Percentiles rank a stretch among this genome's conserved stretches.
Evolutionary conservation across 1,140 invertebrate genomes (phyloP).

Genomic region (Lasioglossum albipes): DNA sequence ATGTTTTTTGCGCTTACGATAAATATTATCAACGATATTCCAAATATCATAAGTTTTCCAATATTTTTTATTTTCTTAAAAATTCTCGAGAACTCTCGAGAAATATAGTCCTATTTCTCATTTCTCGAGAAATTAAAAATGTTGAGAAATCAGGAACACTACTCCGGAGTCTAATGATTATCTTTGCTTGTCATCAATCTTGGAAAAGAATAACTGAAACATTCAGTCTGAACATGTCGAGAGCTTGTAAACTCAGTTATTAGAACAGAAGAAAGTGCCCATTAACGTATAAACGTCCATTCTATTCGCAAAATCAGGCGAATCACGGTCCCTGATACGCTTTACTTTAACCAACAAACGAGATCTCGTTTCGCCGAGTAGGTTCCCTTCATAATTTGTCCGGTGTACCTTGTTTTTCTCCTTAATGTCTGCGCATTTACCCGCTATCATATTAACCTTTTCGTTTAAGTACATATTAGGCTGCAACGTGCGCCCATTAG

Average conservation of each 20-base stretch:
- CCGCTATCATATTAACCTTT: slow-evolving; percentile 51
- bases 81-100: no score
- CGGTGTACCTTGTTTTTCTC: slow-evolving; percentile 11
- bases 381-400: slow-evolving; percentile 47
- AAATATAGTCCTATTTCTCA: no score
- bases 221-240: not conserved
- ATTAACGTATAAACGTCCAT: not conserved
- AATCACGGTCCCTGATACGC: slow-evolving; percentile 11
- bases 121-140: no score
- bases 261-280: not conserved
- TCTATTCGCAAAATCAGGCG: not conserved
- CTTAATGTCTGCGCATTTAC: slow-evolving; percentile 41
- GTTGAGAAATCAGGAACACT: no score
- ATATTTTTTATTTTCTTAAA: no score
- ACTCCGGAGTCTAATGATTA: no score
- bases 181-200: no score
- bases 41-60: no score
- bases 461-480: slow-evolving; percentile 47
- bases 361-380: slow-evolving; percentile 28
- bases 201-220: not conserved
- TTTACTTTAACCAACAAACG: slow-evolving; percentile 21
- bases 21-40: no score
- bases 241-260: not conserved
- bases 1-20: no score
- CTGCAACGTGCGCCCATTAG: slow-evolving; percentile 40